Conservation (phyloP, 2,113 vertebrate genomes). For the Ivindomyrus marchei region DNA sequence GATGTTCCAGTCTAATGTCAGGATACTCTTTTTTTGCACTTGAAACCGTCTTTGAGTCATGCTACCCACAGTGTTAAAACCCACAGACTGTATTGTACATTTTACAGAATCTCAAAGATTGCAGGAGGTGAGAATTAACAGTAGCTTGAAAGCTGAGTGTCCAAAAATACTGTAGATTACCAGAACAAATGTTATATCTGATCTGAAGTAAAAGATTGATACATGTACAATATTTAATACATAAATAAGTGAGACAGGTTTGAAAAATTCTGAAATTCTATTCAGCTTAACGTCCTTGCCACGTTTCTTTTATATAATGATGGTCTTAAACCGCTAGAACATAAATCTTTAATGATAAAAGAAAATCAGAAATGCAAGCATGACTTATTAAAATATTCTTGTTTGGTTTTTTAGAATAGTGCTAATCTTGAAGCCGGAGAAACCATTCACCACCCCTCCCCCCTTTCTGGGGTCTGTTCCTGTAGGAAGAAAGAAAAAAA, state of each 20-base stretch:
- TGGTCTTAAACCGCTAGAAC: not conserved
- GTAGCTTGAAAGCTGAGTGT: not conserved
- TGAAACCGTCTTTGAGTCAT: not conserved
- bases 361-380: not conserved
- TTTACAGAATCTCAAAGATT: not conserved
- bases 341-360: not conserved
- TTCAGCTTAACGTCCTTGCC: not conserved
- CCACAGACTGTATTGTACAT: not conserved
- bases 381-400: not conserved
- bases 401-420: not conserved
- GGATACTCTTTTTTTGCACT: not conserved
- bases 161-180: not conserved
- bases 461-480: not conserved
- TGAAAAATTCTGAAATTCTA: not conserved
- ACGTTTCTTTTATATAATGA: not conserved
- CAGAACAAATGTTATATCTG: not conserved
- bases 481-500: not conserved
- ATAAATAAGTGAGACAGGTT: not conserved
- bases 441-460: not conserved
- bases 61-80: slow-evolving; percentile 5
- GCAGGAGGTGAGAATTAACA: not conserved
- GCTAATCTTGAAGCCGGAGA: not conserved
- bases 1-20: not conserved
- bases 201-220: not conserved
- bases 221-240: not conserved